Evolutionary conservation across 2,113 vertebrate genomes (phyloP), one percentile per base, ranked within the genome.

Genomic region (Rafetus swinhoei): DNA sequence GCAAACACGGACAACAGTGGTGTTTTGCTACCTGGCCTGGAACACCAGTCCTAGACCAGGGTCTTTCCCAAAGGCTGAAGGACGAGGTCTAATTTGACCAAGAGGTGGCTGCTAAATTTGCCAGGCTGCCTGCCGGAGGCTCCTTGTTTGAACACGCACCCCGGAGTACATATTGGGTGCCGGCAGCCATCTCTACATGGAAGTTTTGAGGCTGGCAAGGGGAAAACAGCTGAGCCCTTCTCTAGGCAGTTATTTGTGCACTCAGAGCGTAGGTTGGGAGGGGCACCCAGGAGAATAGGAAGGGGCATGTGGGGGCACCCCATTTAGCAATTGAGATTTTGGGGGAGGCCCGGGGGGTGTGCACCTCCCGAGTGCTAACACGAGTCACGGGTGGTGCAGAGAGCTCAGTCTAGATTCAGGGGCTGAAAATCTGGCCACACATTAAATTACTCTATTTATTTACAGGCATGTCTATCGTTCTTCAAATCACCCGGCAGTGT

Each of bases 31-130:
- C 9, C 50, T 0, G 14, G 74, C 15, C 25, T 60, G 0, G 15
- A 15, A 60, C 2, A 2, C 60, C 12, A 0, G 0, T 0, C 9
- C 2, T 0, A 5, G 81, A 22, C 2, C 19, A 22, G n/a, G 84
- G 50, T 21, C 7, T 25, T 35, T 27, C 50, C 0, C 52, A 9
- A 59, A 79, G 54, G 74, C 79, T 74, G 60, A 52, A 55, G 24
- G 54, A n/a, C 22, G 74, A 12, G 3, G 0, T 10, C 55, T 1
- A 3, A 2, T 0, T 27, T 5, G 86, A 55, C 3, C 83, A 62
- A 3, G 35, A 55, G 79, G 62, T 79, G 65, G 79, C 92, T 2
- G 69, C 10, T 0, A 81, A 29, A 27, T 21, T 1, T 80, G 9
- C 69, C 3, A 56, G 27, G 69, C 21, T 10, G 69, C 1, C 7